These are phyloP conservation scores for Drepanosiphum platanoidis DNA, from an alignment of 2,888 invertebrate genomes.

Conservation along the genomic window DNA sequence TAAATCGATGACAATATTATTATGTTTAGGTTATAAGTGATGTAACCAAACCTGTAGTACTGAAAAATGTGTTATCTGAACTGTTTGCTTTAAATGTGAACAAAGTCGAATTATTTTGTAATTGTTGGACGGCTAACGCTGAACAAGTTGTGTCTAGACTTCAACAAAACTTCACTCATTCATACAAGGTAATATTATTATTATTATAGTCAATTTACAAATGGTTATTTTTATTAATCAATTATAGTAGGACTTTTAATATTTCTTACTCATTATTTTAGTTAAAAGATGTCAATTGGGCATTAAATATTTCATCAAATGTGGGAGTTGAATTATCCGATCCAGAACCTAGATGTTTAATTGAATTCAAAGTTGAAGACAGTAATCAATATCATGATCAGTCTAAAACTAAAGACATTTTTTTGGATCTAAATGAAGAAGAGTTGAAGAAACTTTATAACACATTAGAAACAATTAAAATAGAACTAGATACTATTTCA, in stretches of 20 bases:
- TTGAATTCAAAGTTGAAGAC: conserved; percentile 59
- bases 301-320: conserved; percentile 56
- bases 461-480: conserved; percentile 45
- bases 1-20: neutral
- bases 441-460: conserved; percentile 32
- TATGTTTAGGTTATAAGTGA: conserved; percentile 48
- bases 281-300: conserved; percentile 58
- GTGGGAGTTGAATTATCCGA: conserved; percentile 34
- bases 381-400: neutral
- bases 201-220: neutral
- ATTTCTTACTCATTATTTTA: neutral
- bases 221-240: neutral
- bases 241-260: too few species aligned
- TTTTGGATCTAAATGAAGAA: conserved; percentile 25
- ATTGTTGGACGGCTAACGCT: conserved; percentile 50
- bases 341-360: conserved; percentile 50
- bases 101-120: conserved; percentile 52
- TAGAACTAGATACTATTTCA: conserved; percentile 4
- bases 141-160: conserved; percentile 48
- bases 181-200: conserved; percentile 39
- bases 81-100: conserved; percentile 5
- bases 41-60: conserved; percentile 42
- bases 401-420: conserved; percentile 41
- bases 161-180: conserved; percentile 45
- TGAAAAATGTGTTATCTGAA: conserved; percentile 34